Evolutionary conservation across 2,888 invertebrate genomes (phyloP).

Genomic region (Acrobasis repandana): DNA sequence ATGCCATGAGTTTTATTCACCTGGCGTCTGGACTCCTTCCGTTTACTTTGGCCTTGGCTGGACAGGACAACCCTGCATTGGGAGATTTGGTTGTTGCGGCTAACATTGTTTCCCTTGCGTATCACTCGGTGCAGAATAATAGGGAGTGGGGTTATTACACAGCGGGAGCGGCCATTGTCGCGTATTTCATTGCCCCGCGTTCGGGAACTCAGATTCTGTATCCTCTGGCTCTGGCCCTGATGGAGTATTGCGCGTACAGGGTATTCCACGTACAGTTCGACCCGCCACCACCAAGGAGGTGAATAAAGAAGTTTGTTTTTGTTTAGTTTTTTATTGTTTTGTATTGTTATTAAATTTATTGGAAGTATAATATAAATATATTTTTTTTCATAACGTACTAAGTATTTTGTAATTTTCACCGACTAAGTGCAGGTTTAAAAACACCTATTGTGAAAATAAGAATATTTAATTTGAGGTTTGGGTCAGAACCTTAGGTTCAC

Average conservation of each 20-base stretch:
- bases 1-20: slow-evolving; percentile 48
- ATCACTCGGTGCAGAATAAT: slow-evolving; percentile 50
- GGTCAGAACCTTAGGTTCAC: too few relatives aligned
- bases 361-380: too few relatives aligned
- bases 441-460: too few relatives aligned
- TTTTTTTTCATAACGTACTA: too few relatives aligned
- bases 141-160: slow-evolving; percentile 65
- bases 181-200: slow-evolving; percentile 53
- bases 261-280: slow-evolving; percentile 39
- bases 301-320: background rate
- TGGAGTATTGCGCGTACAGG: slow-evolving; percentile 64
- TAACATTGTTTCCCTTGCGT: slow-evolving; percentile 57
- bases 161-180: slow-evolving; percentile 54
- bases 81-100: slow-evolving; percentile 58
- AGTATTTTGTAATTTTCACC: too few relatives aligned
- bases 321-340: background rate
- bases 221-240: slow-evolving; percentile 56
- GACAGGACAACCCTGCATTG: slow-evolving; percentile 51
- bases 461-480: too few relatives aligned
- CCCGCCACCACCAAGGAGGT: background rate
- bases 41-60: slow-evolving; percentile 54
- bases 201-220: slow-evolving; percentile 50
- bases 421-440: too few relatives aligned
- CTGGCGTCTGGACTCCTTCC: slow-evolving; percentile 64
- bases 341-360: background rate